Percentiles rank a stretch among this genome's conserved stretches.
phyloP scores from a whole-genome alignment of 2,888 invertebrate species.

The Drosophila testacea region DNA sequence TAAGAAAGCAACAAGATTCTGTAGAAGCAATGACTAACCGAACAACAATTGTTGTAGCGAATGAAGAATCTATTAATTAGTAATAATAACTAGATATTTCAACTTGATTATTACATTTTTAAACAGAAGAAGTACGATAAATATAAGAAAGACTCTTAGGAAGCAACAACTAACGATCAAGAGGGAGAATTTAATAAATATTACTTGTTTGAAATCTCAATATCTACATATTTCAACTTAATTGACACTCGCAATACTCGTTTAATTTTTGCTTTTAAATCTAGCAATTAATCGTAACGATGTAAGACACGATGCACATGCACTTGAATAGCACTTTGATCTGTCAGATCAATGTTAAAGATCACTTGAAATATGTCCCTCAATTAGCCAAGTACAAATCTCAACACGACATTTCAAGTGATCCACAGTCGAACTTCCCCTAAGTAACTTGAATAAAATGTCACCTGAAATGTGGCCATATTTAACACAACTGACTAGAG shows the following conservation, averaged over 20 bases:
- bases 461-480: constrained; percentile 54
- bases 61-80: too few species aligned
- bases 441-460: constrained; percentile 39
- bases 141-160: too few species aligned
- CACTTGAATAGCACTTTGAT: constrained; percentile 56
- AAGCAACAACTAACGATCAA: background rate
- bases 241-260: constrained; percentile 10
- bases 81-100: too few species aligned
- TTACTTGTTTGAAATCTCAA: background rate
- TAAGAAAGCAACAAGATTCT: background rate
- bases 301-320: constrained; percentile 24
- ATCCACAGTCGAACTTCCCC: background rate
- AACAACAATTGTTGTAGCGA: too few species aligned
- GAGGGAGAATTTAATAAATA: background rate
- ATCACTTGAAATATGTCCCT: constrained; percentile 38
- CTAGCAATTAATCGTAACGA: constrained; percentile 26
- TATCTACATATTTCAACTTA: constrained; percentile 10
- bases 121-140: too few species aligned
- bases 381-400: constrained; percentile 48
- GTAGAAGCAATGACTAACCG: background rate
- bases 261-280: constrained; percentile 14
- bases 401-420: constrained; percentile 12
- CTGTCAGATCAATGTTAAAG: constrained; percentile 65
- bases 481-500: constrained; percentile 9
- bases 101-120: too few species aligned